phyloP scores from a whole-genome alignment of 1,140 invertebrate genomes.

The Drosophila santomea region DNA sequence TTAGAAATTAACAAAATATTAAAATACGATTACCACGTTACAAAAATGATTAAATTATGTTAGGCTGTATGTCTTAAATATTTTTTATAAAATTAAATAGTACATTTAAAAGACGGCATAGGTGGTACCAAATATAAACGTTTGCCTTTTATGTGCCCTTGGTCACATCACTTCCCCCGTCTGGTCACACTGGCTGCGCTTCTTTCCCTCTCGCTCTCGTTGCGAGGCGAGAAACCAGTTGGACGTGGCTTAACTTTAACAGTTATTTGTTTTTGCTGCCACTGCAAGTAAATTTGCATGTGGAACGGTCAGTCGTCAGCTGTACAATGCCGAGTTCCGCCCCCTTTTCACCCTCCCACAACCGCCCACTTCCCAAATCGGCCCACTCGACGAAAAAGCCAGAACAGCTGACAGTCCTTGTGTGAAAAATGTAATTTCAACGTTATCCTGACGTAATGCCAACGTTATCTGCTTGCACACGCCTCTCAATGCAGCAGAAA shows the following conservation, averaged over 20 bases:
- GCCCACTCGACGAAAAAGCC: slow-evolving; percentile 20
- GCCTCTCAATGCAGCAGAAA: slow-evolving; percentile 21
- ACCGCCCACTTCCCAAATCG: neutral
- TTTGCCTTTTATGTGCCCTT: neutral
- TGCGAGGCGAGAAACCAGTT: slow-evolving; percentile 6
- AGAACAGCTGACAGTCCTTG: slow-evolving; percentile 53
- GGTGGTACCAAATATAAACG: no score
- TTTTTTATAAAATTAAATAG: no score
- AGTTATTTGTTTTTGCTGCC: slow-evolving; percentile 63
- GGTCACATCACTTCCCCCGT: neutral
- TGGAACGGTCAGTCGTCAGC: slow-evolving; percentile 68
- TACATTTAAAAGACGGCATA: no score
- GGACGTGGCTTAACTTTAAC: slow-evolving; percentile 68
- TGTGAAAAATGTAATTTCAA: slow-evolving; percentile 82
- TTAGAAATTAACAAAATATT: neutral
- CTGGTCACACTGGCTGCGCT: slow-evolving; percentile 15
- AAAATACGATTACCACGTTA: no score
- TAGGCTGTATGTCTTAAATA: no score
- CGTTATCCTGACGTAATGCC: slow-evolving; percentile 80
- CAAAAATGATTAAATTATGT: no score
- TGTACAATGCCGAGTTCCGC: slow-evolving; percentile 18
- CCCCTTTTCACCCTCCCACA: neutral
- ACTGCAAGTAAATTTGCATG: slow-evolving; percentile 73
- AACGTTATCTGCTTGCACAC: slow-evolving; percentile 78
- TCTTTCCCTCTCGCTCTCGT: neutral